Conservation (phyloP, 2,888 invertebrate genomes). For the Aethes cnicana region DNA sequence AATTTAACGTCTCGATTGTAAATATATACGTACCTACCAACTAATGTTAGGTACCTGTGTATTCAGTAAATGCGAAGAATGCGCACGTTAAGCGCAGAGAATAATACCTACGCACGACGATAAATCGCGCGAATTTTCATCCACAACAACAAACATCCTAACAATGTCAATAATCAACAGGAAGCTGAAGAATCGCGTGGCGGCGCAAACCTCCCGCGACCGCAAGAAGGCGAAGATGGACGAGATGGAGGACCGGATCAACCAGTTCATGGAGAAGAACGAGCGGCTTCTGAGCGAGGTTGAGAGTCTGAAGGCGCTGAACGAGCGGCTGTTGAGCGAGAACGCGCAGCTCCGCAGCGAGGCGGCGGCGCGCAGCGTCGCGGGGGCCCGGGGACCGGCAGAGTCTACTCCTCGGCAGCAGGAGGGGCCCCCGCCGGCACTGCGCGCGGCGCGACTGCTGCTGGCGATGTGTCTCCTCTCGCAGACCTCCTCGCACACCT, state of each 20-base stretch:
- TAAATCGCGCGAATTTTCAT: too few species aligned
- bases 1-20: too few species aligned
- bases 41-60: too few species aligned
- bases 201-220: constrained; percentile 98
- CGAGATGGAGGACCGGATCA: constrained; percentile 90
- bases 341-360: constrained; percentile 83
- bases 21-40: too few species aligned
- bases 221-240: constrained; percentile 97
- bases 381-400: constrained; percentile 88
- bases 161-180: constrained; percentile 70
- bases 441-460: constrained; percentile 87
- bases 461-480: constrained; percentile 91
- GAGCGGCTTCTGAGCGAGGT: constrained; percentile 85
- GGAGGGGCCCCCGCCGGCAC: constrained; percentile 89
- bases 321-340: constrained; percentile 86
- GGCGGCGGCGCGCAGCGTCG: constrained; percentile 85
- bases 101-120: too few species aligned
- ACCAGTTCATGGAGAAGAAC: constrained; percentile 84
- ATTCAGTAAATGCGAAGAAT: too few species aligned
- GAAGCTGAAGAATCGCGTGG: constrained; percentile 97
- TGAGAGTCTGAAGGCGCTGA: constrained; percentile 84
- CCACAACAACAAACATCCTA: neutral
- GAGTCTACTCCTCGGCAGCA: constrained; percentile 98
- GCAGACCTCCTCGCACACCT: constrained; percentile 91
- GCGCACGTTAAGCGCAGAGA: too few species aligned